These are phyloP conservation scores for Malurus splendens DNA, from an alignment of 2,797 vertebrate species.

Conservation along the genomic window DNA sequence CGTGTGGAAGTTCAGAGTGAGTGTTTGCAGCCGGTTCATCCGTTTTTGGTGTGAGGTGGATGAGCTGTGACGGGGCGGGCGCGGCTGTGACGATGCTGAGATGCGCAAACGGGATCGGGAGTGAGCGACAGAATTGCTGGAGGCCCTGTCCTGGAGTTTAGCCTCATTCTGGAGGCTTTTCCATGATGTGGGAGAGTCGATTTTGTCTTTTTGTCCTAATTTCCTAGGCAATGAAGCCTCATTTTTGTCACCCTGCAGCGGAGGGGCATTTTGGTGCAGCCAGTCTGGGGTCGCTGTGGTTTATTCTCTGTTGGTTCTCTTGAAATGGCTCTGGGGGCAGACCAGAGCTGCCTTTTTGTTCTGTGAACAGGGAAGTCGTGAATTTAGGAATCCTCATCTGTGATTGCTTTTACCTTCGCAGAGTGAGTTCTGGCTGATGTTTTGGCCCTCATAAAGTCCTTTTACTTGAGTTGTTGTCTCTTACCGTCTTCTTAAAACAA, in stretches of 20 bases:
- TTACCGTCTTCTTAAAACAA: conserved; percentile 17
- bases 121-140: background rate
- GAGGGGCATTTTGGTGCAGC: background rate
- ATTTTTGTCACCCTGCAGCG: background rate
- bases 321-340: background rate
- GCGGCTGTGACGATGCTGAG: background rate
- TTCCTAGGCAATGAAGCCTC: background rate
- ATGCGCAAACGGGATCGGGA: fast-evolving
- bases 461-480: conserved; percentile 36
- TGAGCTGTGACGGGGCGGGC: background rate
- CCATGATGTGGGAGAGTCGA: fast-evolving
- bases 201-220: background rate
- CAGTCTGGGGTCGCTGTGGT: background rate
- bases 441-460: background rate
- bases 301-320: background rate
- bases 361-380: background rate
- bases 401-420: background rate
- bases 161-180: background rate
- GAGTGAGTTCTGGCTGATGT: background rate
- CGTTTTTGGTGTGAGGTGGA: background rate
- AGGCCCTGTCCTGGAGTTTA: background rate
- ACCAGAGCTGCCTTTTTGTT: background rate
- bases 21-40: background rate
- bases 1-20: background rate
- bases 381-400: background rate